Conservation (phyloP, 2,113 vertebrate species). For the Promerops cafer region DNA sequence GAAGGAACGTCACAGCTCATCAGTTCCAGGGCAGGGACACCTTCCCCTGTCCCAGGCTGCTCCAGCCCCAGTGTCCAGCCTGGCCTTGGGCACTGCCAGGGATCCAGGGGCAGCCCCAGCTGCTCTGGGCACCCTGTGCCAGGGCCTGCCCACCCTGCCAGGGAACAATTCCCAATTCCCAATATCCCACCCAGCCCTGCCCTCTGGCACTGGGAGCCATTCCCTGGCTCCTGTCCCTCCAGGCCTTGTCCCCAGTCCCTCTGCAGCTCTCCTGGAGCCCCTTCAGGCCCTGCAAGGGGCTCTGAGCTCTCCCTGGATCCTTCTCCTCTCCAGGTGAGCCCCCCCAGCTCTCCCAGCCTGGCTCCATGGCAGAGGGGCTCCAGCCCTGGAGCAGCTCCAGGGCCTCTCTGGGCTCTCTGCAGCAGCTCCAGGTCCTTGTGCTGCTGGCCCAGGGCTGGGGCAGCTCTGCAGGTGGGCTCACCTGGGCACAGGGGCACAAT, state of each 20-base stretch:
- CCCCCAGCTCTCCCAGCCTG: background rate
- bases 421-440: background rate
- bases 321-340: background rate
- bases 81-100: background rate
- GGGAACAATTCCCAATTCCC: background rate
- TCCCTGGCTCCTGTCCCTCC: background rate
- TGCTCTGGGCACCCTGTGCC: background rate
- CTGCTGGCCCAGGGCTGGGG: background rate
- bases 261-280: background rate
- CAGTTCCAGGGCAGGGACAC: background rate
- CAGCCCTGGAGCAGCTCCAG: background rate
- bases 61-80: background rate
- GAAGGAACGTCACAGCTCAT: accelerated
- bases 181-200: background rate
- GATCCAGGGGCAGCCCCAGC: background rate
- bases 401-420: background rate
- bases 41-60: background rate
- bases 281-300: background rate
- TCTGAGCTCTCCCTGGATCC: background rate
- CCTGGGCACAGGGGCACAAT: background rate
- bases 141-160: background rate
- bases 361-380: background rate
- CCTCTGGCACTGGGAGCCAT: background rate
- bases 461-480: background rate
- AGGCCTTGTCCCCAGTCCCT: background rate